Evolutionary conservation across 2,797 vertebrate species (phyloP).

Genomic region (Neosalanx taihuensis): DNA sequence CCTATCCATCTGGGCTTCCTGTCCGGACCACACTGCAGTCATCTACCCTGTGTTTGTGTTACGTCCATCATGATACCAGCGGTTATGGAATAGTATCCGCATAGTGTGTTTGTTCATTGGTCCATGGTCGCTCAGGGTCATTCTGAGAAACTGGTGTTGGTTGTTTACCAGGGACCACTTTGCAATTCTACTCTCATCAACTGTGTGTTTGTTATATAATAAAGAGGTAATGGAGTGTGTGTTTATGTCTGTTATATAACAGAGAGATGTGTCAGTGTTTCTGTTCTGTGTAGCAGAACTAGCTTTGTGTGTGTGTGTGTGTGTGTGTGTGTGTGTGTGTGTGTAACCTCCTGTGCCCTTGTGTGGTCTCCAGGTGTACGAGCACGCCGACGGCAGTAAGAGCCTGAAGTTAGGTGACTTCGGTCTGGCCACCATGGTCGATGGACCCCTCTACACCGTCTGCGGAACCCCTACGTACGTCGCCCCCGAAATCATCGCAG

Average conservation of each 20-base stretch:
- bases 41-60: too few species aligned
- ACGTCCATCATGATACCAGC: too few species aligned
- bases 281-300: neutral
- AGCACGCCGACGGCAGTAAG: conserved; percentile 97
- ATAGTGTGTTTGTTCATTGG: neutral
- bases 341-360: neutral
- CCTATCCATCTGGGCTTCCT: too few species aligned
- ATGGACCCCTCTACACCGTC: conserved; percentile 94
- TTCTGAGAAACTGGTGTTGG: too few species aligned
- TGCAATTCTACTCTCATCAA: too few species aligned
- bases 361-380: conserved; percentile 81
- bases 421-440: conserved; percentile 91
- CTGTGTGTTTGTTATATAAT: conserved; percentile 5
- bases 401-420: conserved; percentile 96
- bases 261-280: neutral
- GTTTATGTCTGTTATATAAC: neutral
- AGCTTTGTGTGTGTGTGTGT: neutral
- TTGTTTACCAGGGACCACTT: neutral
- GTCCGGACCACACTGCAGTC: too few species aligned
- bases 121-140: neutral
- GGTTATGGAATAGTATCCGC: too few species aligned
- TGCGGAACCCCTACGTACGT: conserved; percentile 98
- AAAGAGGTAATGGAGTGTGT: neutral
- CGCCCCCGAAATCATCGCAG: conserved; percentile 97
- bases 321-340: conserved; percentile 4